phyloP scores from a whole-genome alignment of 2,113 vertebrate genomes.

The Shinisaurus crocodilurus region DNA sequence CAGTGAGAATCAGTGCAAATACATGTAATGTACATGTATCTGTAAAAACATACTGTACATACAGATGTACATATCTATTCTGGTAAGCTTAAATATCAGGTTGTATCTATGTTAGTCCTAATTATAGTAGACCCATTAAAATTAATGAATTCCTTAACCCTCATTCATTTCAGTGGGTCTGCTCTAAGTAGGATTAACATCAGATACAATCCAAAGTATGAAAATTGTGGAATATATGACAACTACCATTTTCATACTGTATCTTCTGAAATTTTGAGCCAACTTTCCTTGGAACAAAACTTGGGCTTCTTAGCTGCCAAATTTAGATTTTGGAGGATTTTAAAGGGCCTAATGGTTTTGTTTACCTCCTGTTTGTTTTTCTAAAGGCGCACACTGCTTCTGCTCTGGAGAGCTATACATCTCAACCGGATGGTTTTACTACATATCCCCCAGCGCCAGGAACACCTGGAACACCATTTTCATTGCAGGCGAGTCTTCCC shows the following conservation, averaged over 20 bases:
- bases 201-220: neutral
- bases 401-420: slow-evolving; percentile 87
- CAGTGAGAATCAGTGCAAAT: neutral
- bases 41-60: neutral
- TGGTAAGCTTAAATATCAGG: too few relatives aligned
- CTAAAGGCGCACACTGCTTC: slow-evolving; percentile 88
- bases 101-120: too few relatives aligned
- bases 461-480: slow-evolving; percentile 86
- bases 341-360: neutral
- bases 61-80: neutral
- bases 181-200: too few relatives aligned
- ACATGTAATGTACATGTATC: neutral
- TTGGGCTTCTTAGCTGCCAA: neutral
- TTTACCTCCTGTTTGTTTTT: slow-evolving; percentile 40
- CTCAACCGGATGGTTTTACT: slow-evolving; percentile 90
- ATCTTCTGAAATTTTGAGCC: neutral
- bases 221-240: neutral
- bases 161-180: too few relatives aligned
- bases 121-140: too few relatives aligned
- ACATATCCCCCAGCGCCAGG: slow-evolving; percentile 84
- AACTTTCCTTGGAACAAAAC: neutral
- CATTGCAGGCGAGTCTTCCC: slow-evolving; percentile 91
- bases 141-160: too few relatives aligned
- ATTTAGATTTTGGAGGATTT: neutral
- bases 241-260: too few relatives aligned